Conservation (phyloP, 2,113 vertebrate species). For the Echinops telfairi region DNA sequence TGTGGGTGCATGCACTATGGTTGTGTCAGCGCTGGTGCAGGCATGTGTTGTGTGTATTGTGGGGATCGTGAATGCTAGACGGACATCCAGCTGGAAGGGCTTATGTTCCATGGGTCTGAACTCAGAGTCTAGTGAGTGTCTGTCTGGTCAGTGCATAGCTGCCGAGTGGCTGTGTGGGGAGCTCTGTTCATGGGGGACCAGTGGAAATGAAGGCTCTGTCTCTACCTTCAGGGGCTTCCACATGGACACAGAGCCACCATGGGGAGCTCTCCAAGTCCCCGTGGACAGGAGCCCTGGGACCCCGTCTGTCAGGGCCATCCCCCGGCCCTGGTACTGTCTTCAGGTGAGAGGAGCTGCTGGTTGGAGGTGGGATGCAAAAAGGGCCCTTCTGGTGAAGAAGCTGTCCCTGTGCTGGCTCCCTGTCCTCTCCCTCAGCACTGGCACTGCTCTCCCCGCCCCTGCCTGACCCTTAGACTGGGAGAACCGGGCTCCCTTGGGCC, state of each 20-base stretch:
- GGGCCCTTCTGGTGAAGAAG: too few species aligned
- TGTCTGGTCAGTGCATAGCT: neutral
- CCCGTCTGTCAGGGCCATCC: neutral
- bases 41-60: too few species aligned
- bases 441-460: neutral
- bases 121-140: neutral
- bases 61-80: neutral
- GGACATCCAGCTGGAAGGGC: too few species aligned
- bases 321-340: rapidly evolving
- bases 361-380: neutral
- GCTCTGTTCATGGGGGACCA: neutral
- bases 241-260: neutral
- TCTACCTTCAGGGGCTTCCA: neutral
- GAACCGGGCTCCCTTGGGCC: neutral
- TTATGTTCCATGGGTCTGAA: neutral
- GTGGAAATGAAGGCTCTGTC: neutral
- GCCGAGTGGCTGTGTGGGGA: neutral
- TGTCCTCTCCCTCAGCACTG: neutral
- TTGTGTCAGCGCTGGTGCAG: too few species aligned
- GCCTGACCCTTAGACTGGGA: neutral
- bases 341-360: neutral
- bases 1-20: too few species aligned
- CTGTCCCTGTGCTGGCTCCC: neutral
- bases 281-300: rapidly evolving
- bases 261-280: neutral